Conservation (phyloP, 1,140 invertebrate genomes). For the Hirudo medicinalis region DNA sequence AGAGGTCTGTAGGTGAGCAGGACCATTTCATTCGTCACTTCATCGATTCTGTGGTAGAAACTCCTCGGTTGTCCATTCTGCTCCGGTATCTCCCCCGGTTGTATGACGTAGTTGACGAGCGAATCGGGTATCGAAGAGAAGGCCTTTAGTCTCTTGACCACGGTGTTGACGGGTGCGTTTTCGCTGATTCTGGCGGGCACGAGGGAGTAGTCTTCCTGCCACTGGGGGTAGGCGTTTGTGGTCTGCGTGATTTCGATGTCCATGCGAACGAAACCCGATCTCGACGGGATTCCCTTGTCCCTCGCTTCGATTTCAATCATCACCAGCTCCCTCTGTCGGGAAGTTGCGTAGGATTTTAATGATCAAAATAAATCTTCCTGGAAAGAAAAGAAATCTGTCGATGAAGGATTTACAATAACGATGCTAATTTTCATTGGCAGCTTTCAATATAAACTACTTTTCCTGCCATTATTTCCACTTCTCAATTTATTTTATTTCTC, state of each 20-base stretch:
- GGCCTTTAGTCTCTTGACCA: slow-evolving; percentile 20
- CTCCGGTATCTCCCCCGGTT: slow-evolving; percentile 47
- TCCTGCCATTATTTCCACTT: background rate
- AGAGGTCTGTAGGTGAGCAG: slow-evolving; percentile 81
- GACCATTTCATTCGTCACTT: slow-evolving; percentile 24
- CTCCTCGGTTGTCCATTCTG: slow-evolving; percentile 21
- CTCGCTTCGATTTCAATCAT: slow-evolving; percentile 16
- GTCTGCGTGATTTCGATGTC: slow-evolving; percentile 23
- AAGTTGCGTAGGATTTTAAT: background rate
- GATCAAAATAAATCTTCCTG: slow-evolving; percentile 4
- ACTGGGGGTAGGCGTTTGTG: slow-evolving; percentile 23
- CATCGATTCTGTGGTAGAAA: slow-evolving; percentile 21
- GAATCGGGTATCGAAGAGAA: slow-evolving; percentile 35
- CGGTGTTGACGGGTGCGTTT: slow-evolving; percentile 21
- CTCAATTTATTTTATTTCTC: too few relatives aligned
- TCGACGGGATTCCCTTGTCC: slow-evolving; percentile 19
- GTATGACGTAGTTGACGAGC: slow-evolving; percentile 81
- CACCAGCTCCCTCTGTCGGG: slow-evolving; percentile 15
- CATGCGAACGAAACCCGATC: slow-evolving; percentile 8
- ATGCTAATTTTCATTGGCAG: too few relatives aligned
- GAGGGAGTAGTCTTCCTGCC: slow-evolving; percentile 21
- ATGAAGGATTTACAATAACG: too few relatives aligned
- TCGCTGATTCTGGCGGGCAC: slow-evolving; percentile 18
- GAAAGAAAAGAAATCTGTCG: too few relatives aligned
- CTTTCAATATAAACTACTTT: background rate